A percentile compares a stretch with the other conserved stretches of the same genome.
These are phyloP conservation scores for Neostethus bicornis DNA, from an alignment of 2,797 vertebrate species.

Conservation along the genomic window DNA sequence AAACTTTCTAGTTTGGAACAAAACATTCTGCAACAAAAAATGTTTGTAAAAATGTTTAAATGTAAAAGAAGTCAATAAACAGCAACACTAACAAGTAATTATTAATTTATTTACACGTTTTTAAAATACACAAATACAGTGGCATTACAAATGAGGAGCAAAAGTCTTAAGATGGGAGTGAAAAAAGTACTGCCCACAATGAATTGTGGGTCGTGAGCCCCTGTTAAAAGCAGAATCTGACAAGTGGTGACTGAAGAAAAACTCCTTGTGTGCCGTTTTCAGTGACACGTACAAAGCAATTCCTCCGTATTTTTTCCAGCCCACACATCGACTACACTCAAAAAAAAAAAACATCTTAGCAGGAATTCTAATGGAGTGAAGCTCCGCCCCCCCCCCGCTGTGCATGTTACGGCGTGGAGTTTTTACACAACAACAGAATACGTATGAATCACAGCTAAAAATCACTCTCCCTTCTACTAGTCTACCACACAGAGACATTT, in stretches of 20 bases:
- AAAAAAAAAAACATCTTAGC: constrained; percentile 14
- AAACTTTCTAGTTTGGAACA: too few species aligned
- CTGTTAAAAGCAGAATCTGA: constrained; percentile 48
- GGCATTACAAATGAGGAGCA: constrained; percentile 86
- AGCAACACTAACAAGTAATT: constrained; percentile 82
- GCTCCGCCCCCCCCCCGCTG: constrained; percentile 52
- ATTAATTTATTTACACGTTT: constrained; percentile 96
- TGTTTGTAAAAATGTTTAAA: too few species aligned
- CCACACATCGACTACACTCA: constrained; percentile 56
- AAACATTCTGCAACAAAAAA: too few species aligned
- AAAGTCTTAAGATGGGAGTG: constrained; percentile 59
- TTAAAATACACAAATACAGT: constrained; percentile 93
- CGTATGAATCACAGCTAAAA: constrained; percentile 65
- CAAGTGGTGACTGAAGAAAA: constrained; percentile 32
- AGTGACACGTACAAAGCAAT: constrained; percentile 54
- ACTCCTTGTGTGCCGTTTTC: constrained; percentile 46
- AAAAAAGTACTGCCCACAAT: constrained; percentile 66
- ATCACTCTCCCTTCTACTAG: constrained; percentile 31
- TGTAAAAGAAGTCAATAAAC: constrained; percentile 8
- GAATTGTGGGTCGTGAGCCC: constrained; percentile 60
- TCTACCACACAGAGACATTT: constrained; percentile 52
- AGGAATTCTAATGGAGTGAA: constrained; percentile 54
- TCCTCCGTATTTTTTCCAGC: constrained; percentile 49
- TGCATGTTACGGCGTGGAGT: constrained; percentile 31
- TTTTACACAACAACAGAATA: constrained; percentile 71